Conservation (phyloP, 2,888 invertebrate species). For the Nemapogon koenigi region DNA sequence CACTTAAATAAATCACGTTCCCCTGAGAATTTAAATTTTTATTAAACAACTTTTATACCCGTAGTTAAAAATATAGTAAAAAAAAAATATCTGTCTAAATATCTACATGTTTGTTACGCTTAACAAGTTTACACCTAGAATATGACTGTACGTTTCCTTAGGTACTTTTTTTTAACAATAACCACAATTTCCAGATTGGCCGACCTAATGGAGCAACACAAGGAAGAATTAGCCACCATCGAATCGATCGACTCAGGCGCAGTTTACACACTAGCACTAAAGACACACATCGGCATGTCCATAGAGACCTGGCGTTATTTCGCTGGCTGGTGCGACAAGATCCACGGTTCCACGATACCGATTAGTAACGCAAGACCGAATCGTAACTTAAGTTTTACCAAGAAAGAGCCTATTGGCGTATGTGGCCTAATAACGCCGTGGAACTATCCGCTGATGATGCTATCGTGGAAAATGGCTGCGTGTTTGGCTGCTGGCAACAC, state of each 20-base stretch:
- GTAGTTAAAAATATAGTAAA: no score
- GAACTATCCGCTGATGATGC: constrained; percentile 99
- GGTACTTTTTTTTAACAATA: no score
- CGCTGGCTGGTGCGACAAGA: constrained; percentile 97
- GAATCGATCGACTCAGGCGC: constrained; percentile 95
- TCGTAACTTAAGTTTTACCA: constrained; percentile 83
- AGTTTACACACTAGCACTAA: constrained; percentile 94
- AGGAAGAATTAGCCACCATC: constrained; percentile 93
- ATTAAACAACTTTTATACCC: no score
- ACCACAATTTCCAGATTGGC: constrained; percentile 82
- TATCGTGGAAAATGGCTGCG: constrained; percentile 98
- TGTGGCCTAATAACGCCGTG: constrained; percentile 94
- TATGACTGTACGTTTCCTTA: no score
- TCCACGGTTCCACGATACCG: constrained; percentile 89
- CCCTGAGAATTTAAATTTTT: no score
- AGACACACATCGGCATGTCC: constrained; percentile 98
- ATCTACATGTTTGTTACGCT: no score
- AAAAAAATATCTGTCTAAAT: no score
- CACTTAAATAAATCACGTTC: neutral
- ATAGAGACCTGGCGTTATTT: constrained; percentile 97
- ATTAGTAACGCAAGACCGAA: constrained; percentile 90
- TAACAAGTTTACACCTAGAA: no score
- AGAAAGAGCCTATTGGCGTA: constrained; percentile 91
- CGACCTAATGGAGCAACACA: constrained; percentile 93
- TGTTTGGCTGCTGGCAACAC: constrained; percentile 97